Evolutionary conservation across 2,113 vertebrate genomes (phyloP), one percentile per base, ranked within the genome.

Genomic region (Myrmecophaga tridactyla): DNA sequence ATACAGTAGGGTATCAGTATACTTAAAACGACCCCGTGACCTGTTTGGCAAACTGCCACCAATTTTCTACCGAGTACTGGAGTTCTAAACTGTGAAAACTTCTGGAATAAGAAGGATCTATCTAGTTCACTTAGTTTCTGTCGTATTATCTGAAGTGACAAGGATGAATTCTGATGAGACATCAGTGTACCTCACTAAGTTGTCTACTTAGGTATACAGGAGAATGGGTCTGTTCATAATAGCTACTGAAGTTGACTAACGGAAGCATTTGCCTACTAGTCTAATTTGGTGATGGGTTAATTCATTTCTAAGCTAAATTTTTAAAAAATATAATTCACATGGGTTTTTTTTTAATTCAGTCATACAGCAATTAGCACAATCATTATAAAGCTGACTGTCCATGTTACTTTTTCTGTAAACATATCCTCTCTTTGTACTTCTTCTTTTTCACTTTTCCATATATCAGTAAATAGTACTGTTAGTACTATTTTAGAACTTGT

Each of bases 251-350:
- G 12, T 31, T 70, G 65, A 69, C 34, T 78, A 80, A 90, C 56
- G 20, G 70, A 76, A 87, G 51, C 13, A 43, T 77, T 83, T 93
- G 23, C 18, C 21, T 91, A 5, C 53, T 62, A 39, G 41, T 86
- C 46, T 78, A 41, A 78, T n/a, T 80, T 41, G 65, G 36, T 84
- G 63, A 70, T 7, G 70, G 3, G 20, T n/a, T 48, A 91, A 0
- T 91, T 92, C 43, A 73, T 96, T 89, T 77, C 65, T 56, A 20
- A 18, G 23, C 63, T 86, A 86, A 96, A 41, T 92, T 92, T 48
- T 48, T 48, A 48, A 48, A 48, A 9, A 9, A 48, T 48, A 48
- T 48, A 48, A 48, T 48, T 48, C 4, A n/a, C n/a, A 48, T 48
- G 78, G 17, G 20, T 17, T 63, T 73, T 80, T 92, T 72, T 10